Percentiles rank a stretch among this genome's conserved stretches.
These are phyloP conservation scores for Ophion ellenae DNA, from an alignment of 2,888 invertebrate species.

Conservation along the genomic window DNA sequence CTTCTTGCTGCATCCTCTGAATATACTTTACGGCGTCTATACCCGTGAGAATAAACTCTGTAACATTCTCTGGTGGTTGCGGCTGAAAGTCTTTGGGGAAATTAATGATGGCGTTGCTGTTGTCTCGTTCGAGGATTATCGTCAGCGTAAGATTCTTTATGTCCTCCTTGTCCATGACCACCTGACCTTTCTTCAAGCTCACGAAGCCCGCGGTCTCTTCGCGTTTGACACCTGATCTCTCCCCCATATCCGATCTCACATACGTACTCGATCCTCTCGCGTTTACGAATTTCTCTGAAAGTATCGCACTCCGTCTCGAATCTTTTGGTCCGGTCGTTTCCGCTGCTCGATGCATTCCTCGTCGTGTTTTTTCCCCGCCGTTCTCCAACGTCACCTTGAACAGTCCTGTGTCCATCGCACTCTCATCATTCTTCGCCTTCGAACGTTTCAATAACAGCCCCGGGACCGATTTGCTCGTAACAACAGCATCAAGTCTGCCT, in stretches of 20 bases:
- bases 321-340: background rate
- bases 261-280: too few relatives aligned
- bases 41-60: constrained; percentile 71
- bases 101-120: constrained; percentile 66
- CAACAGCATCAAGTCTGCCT: background rate
- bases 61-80: constrained; percentile 69
- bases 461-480: background rate
- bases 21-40: constrained; percentile 74
- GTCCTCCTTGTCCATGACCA: constrained; percentile 72
- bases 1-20: constrained; percentile 71
- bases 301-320: background rate
- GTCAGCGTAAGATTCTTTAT: constrained; percentile 71
- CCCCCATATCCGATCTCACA: background rate
- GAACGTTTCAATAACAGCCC: constrained; percentile 8
- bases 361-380: background rate
- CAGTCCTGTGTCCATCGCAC: background rate
- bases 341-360: background rate
- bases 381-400: background rate
- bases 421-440: background rate
- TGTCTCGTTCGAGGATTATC: constrained; percentile 72
- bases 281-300: background rate
- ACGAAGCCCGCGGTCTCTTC: background rate
- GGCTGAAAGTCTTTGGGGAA: constrained; percentile 73
- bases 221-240: constrained; percentile 8
- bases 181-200: constrained; percentile 65